phyloP scores from a whole-genome alignment of 2,888 invertebrate genomes.

The Spilarctia lutea region DNA sequence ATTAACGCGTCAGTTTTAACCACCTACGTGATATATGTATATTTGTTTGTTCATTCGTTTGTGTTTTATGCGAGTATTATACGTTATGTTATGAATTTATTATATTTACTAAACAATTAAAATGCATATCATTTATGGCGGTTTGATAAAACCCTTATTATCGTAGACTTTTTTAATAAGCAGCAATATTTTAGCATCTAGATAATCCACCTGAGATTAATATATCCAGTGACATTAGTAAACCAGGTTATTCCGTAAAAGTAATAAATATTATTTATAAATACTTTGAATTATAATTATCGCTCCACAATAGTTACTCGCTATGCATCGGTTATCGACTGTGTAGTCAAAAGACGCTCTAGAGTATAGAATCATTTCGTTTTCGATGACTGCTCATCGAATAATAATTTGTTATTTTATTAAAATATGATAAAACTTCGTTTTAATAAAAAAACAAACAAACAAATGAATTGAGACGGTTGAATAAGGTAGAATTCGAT shows the following conservation, averaged over 20 bases:
- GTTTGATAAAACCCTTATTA: neutral
- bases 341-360: neutral
- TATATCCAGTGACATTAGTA: neutral
- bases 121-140: neutral
- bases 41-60: too few species aligned
- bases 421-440: too few species aligned
- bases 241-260: neutral
- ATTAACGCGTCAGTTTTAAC: neutral
- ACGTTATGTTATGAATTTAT: too few species aligned
- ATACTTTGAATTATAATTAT: neutral
- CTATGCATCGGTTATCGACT: neutral
- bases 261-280: neutral
- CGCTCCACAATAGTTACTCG: neutral
- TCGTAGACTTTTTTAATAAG: neutral
- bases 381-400: neutral
- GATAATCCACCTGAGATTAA: neutral
- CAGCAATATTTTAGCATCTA: neutral
- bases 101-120: neutral
- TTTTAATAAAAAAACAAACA: too few species aligned
- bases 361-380: neutral
- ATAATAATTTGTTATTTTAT: too few species aligned
- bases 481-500: too few species aligned
- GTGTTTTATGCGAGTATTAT: too few species aligned
- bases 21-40: neutral
- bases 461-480: too few species aligned